Percentiles rank a stretch among this genome's conserved stretches.
These are phyloP conservation scores for Oscheius sp. DNA, from an alignment of 2,888 invertebrate genomes.

Conservation along the genomic window DNA sequence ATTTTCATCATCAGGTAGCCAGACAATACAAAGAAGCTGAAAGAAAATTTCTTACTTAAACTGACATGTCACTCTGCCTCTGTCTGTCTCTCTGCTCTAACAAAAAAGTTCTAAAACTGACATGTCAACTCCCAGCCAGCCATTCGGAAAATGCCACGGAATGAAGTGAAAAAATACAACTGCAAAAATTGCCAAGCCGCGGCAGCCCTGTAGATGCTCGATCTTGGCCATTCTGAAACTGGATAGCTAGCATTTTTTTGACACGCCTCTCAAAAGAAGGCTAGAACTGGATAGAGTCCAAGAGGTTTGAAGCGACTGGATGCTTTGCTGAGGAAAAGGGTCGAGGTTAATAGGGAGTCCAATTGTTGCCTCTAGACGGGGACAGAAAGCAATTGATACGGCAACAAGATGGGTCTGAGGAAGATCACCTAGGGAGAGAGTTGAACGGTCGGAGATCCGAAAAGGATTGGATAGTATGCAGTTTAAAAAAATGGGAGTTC, in stretches of 20 bases:
- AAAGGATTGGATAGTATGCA: no score
- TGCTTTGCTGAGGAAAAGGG: neutral
- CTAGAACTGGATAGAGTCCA: neutral
- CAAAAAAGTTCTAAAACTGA: neutral
- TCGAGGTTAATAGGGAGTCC: neutral
- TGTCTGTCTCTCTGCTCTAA: no score
- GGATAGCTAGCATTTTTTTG: no score
- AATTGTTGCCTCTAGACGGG: no score
- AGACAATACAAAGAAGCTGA: conserved; percentile 22
- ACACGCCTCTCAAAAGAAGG: no score
- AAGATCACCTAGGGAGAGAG: no score
- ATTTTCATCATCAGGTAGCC: conserved; percentile 18
- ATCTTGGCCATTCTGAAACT: conserved; percentile 1
- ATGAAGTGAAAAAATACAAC: conserved; percentile 17
- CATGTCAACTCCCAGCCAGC: conserved; percentile 21
- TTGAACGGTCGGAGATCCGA: no score
- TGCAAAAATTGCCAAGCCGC: conserved; percentile 17
- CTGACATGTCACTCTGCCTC: no score
- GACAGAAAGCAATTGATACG: neutral
- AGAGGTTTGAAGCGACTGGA: neutral
- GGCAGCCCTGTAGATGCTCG: neutral
- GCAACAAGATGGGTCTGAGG: no score
- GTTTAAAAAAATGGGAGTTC: no score
- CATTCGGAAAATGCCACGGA: conserved; percentile 11
- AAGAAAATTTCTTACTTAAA: neutral